Base-by-base conservation (phyloP, 2,888 invertebrate genomes). In the Andrena bucephala region DNA sequence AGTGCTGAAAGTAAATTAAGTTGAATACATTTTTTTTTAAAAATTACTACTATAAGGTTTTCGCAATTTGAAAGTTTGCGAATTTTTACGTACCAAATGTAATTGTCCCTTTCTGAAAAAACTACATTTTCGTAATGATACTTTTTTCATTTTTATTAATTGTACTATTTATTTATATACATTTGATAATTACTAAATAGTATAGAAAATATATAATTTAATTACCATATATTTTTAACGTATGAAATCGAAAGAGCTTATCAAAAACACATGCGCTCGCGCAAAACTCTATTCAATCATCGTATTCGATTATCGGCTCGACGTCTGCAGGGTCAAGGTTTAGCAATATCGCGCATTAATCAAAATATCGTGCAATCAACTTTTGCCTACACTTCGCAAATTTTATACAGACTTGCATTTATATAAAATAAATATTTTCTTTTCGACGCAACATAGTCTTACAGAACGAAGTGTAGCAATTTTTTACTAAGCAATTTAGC, bases 271-370 rank as follows among this genome's bases (percentile, higher is more conserved):
- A 36, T 20, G 20, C n/a, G 31, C n/a, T 20, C 27, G 27, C 6
- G 13, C 16, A 59, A 69, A 59, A 63, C 74, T 42, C 8, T 48
- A 73, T 33, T 33, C 33, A 33, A 33, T 74, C 59, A 60, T 31
- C 27, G 20, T 42, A 60, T 27, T 59, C 20, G 52, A 73, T 68
- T 67, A 76, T 67, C 62, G 27, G 33, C 10, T 20, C 1, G 5
- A 54, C 67, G 63, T 31, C 16, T 13, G 27, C 42, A 36, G 42
- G 77, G 72, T 72, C 60, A 81, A 77, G 68, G 70, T 29, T 73
- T 60, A 59, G 29, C 16, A 72, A 69, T 60, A 57, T 48, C 13
- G 27, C 27, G 68, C 68, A 72, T 72, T n/a, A 20, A 67, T 50
- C 50, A 16, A 57, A 68, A 72, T 57, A 65, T 72, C 50, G 36